These are phyloP conservation scores for Anisognathus igniventris DNA, from an alignment of 2,797 vertebrate genomes.

Conservation along the genomic window DNA sequence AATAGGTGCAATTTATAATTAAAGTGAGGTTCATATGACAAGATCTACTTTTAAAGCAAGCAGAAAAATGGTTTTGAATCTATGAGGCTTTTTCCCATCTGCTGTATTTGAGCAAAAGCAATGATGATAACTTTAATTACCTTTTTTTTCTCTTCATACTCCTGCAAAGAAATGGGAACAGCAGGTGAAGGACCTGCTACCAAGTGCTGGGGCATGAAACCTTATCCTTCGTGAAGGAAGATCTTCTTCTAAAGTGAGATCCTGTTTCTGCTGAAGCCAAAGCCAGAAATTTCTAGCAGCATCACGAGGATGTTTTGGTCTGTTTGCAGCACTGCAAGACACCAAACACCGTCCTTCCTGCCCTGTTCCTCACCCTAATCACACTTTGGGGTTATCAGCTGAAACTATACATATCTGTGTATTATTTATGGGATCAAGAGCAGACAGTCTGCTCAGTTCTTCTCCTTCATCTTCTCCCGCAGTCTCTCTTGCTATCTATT, in stretches of 20 bases:
- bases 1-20: neutral
- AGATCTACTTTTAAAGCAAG: neutral
- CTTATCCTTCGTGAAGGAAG: neutral
- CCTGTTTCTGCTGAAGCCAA: neutral
- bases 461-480: neutral
- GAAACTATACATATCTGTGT: neutral
- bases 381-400: neutral
- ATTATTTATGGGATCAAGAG: neutral
- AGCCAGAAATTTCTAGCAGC: neutral
- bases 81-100: neutral
- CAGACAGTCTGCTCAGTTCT: neutral
- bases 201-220: neutral
- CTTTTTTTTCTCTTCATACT: neutral
- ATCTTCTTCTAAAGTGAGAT: neutral
- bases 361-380: neutral
- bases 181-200: neutral
- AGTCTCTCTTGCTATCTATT: neutral
- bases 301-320: rapidly evolving
- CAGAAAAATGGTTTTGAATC: neutral
- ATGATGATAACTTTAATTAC: neutral
- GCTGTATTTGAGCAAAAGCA: neutral
- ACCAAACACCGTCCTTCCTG: neutral
- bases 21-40: neutral
- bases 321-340: rapidly evolving
- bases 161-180: neutral